phyloP scores from a whole-genome alignment of 2,113 vertebrate genomes.

The Maccullochella peelii region DNA sequence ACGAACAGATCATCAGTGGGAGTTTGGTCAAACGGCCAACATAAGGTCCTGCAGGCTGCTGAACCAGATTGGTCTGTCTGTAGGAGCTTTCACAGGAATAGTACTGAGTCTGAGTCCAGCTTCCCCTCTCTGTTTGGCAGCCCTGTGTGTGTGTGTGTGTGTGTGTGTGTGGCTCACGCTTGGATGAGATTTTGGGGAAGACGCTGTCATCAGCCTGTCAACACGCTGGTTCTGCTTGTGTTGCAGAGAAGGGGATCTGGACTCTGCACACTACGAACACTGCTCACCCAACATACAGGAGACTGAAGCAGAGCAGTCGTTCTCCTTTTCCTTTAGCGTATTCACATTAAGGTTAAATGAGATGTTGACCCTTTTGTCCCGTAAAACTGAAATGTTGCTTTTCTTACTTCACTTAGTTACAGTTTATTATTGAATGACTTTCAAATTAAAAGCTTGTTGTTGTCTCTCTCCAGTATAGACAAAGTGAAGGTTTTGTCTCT shows the following conservation, averaged over 20 bases:
- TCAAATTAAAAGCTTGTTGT: neutral
- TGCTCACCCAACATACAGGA: neutral
- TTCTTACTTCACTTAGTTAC: neutral
- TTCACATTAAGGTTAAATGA: too few relatives aligned
- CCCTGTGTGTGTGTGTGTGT: neutral
- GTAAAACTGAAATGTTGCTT: neutral
- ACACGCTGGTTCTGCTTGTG: constrained; percentile 31
- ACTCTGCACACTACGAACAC: neutral
- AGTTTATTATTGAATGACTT: neutral
- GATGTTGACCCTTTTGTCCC: too few relatives aligned
- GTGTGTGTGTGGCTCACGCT: constrained; percentile 15
- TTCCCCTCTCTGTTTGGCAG: constrained; percentile 15
- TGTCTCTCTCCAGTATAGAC: constrained; percentile 80
- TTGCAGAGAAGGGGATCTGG: constrained; percentile 19
- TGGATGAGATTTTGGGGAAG: constrained; percentile 44
- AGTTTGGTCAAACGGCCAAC: constrained; percentile 40
- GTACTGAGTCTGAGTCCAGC: neutral
- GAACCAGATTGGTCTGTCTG: constrained; percentile 30
- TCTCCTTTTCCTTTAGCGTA: too few relatives aligned
- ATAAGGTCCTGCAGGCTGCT: constrained; percentile 55
- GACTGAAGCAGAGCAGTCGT: too few relatives aligned
- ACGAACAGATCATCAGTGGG: constrained; percentile 41
- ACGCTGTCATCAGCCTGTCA: constrained; percentile 42
- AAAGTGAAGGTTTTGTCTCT: constrained; percentile 97
- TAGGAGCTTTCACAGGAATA: constrained; percentile 30